A percentile compares a stretch with the other conserved stretches of the same genome.
Evolutionary conservation across 2,888 invertebrate species (phyloP).

Genomic region (Loripinus fragilis): DNA sequence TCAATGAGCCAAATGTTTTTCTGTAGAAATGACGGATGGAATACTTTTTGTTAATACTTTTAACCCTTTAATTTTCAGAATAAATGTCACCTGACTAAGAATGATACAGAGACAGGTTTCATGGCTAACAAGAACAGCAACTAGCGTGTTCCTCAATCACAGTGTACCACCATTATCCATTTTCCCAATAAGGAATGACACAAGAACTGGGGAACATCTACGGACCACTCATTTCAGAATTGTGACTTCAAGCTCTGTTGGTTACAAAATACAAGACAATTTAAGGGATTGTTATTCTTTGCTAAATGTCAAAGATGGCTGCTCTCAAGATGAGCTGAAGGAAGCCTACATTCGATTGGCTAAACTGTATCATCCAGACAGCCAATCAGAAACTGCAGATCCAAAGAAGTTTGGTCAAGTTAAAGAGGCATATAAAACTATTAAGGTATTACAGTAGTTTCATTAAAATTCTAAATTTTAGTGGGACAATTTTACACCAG

Average conservation of each 20-base stretch:
- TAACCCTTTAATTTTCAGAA: too few relatives aligned
- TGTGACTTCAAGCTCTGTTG: too few relatives aligned
- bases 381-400: conserved; percentile 88
- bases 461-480: conserved; percentile 65
- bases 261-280: conserved; percentile 59
- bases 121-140: not conserved
- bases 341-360: conserved; percentile 90
- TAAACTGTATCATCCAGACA: conserved; percentile 94
- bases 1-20: too few relatives aligned
- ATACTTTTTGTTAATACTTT: too few relatives aligned
- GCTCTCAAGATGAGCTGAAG: conserved; percentile 90
- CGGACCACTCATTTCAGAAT: not conserved
- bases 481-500: too few relatives aligned
- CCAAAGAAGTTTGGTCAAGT: conserved; percentile 88
- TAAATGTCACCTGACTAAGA: not conserved
- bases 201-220: not conserved
- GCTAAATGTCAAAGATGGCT: conserved; percentile 88
- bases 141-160: too few relatives aligned
- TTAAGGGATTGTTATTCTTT: conserved; percentile 87
- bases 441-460: too few relatives aligned
- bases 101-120: not conserved
- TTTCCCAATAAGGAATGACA: too few relatives aligned
- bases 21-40: too few relatives aligned
- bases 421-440: conserved; percentile 89
- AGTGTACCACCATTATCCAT: too few relatives aligned